phyloP scores from a whole-genome alignment of 2,888 invertebrate species.

The Theretra japonica region DNA sequence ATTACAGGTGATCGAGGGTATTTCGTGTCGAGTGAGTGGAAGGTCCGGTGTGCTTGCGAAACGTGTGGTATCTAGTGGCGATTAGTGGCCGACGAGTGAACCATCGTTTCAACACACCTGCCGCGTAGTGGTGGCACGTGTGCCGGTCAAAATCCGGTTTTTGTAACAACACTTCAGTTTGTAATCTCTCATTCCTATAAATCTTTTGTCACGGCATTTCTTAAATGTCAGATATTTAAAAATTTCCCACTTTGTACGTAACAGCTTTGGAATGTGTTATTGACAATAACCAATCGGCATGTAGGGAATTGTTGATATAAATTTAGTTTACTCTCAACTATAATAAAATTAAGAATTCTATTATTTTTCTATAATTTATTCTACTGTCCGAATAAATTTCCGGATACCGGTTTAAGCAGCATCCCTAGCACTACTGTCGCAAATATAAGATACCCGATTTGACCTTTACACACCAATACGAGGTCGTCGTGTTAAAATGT shows the following conservation, averaged over 20 bases:
- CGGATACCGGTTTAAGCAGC: not conserved
- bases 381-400: not conserved
- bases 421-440: constrained; percentile 10
- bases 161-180: constrained; percentile 52
- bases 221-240: constrained; percentile 33
- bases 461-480: constrained; percentile 10
- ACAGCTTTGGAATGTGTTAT: no score
- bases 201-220: constrained; percentile 47
- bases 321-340: no score
- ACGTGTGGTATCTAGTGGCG: constrained; percentile 74
- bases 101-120: constrained; percentile 78
- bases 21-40: constrained; percentile 78
- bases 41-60: constrained; percentile 73
- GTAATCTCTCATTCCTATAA: constrained; percentile 52
- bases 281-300: no score
- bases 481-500: constrained; percentile 16
- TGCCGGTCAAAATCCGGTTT: constrained; percentile 63
- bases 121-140: constrained; percentile 62
- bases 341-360: no score
- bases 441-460: not conserved
- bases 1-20: constrained; percentile 63
- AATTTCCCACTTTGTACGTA: not conserved
- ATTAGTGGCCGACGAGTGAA: constrained; percentile 75
- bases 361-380: not conserved
- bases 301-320: no score